Percentiles rank a stretch among this genome's conserved stretches.
These are phyloP conservation scores for Rhopalosiphum maidis DNA, from an alignment of 1,140 invertebrate species.

Conservation along the genomic window DNA sequence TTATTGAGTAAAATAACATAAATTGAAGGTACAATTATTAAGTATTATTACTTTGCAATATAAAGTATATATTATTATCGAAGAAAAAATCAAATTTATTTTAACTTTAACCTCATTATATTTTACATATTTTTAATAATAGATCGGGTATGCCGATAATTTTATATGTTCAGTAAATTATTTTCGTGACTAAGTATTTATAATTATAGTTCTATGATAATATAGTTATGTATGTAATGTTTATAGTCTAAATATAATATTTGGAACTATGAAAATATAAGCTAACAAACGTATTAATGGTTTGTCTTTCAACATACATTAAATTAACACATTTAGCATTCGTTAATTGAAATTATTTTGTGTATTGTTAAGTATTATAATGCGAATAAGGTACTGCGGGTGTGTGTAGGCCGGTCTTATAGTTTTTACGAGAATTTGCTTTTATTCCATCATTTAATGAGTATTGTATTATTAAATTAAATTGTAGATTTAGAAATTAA, in stretches of 20 bases:
- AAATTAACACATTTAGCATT: neutral
- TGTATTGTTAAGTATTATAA: no score
- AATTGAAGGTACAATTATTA: no score
- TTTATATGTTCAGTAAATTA: no score
- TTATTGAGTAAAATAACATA: neutral
- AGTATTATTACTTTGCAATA: neutral
- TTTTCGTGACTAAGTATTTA: no score
- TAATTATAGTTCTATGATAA: no score
- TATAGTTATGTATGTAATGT: no score
- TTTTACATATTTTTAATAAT: neutral
- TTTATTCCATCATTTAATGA: neutral
- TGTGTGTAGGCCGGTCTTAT: no score
- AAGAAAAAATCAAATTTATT: neutral
- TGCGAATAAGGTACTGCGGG: no score
- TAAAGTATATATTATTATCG: neutral
- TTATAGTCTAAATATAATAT: no score
- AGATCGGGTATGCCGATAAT: neutral
- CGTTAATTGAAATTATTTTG: neutral
- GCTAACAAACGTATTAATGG: no score
- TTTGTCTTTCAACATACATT: neutral
- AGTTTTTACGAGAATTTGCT: neutral
- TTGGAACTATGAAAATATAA: neutral
- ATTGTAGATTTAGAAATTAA: no score
- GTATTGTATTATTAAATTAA: neutral
- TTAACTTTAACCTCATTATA: neutral